Conservation (phyloP, 2,888 invertebrate species). For the Drosophila imparisetae region DNA sequence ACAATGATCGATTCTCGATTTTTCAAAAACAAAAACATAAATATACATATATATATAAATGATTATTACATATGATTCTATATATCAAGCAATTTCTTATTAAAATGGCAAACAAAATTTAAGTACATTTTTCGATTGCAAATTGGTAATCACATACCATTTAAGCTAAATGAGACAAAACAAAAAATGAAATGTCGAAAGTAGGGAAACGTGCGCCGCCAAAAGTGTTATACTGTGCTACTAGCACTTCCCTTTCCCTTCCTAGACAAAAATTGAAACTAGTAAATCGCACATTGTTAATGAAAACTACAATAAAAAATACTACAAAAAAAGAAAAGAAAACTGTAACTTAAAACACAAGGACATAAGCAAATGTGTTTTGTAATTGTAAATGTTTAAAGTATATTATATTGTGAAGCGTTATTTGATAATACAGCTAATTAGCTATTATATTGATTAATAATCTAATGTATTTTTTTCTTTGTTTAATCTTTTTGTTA, state of each 20-base stretch:
- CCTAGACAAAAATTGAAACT: constrained; percentile 46
- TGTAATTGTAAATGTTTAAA: constrained; percentile 61
- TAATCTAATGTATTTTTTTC: constrained; percentile 31
- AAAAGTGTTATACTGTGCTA: constrained; percentile 72
- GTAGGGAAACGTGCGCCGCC: constrained; percentile 26
- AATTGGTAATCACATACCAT: constrained; percentile 23
- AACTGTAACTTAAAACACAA: constrained; percentile 12
- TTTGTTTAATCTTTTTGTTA: constrained; percentile 54
- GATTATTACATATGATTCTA: constrained; percentile 2
- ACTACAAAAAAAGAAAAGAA: constrained; percentile 17
- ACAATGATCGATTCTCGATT: constrained; percentile 61
- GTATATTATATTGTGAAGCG: constrained; percentile 42
- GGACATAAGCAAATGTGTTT: constrained; percentile 39
- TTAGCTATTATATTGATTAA: constrained; percentile 53
- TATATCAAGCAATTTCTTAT: constrained; percentile 43
- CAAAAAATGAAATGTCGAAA: not conserved
- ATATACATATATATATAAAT: constrained; percentile 5
- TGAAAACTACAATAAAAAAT: constrained; percentile 29
- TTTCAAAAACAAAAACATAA: constrained; percentile 43
- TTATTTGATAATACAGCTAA: constrained; percentile 50
- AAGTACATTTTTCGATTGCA: constrained; percentile 41
- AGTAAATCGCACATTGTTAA: constrained; percentile 68
- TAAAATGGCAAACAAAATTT: constrained; percentile 27
- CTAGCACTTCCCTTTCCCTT: constrained; percentile 58
- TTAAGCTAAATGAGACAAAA: constrained; percentile 4